A percentile compares a stretch with the other conserved stretches of the same genome.
These are phyloP conservation scores for Drosophila siamana DNA, from an alignment of 2,888 invertebrate species.

Conservation along the genomic window DNA sequence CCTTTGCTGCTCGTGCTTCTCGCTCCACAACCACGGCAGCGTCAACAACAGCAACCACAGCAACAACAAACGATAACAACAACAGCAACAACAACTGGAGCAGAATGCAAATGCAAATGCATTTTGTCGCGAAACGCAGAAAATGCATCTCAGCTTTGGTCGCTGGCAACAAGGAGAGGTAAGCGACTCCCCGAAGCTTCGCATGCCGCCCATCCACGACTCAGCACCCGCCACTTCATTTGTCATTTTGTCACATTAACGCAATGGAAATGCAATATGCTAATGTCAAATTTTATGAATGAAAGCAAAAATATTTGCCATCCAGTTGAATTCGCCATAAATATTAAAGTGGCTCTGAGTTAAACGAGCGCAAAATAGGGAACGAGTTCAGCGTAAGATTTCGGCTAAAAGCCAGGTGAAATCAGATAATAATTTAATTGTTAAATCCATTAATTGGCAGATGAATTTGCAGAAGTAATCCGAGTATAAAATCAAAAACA, in stretches of 20 bases:
- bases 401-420: not conserved
- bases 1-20: not conserved
- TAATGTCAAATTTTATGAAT: slow-evolving; percentile 80
- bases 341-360: slow-evolving; percentile 54
- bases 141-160: slow-evolving; percentile 50
- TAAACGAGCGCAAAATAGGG: not conserved
- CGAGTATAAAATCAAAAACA: too few species aligned
- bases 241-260: slow-evolving; percentile 85
- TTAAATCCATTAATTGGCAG: too few species aligned
- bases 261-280: slow-evolving; percentile 83
- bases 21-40: slow-evolving; percentile 11
- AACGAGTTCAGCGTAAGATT: not conserved
- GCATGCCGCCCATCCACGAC: not conserved
- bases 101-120: slow-evolving; percentile 64
- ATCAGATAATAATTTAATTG: too few species aligned
- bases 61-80: not conserved
- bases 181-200: not conserved
- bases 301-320: slow-evolving; percentile 69
- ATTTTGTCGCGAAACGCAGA: slow-evolving; percentile 71
- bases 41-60: slow-evolving; percentile 39
- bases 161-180: not conserved
- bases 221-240: slow-evolving; percentile 68
- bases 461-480: too few species aligned
- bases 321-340: slow-evolving; percentile 50
- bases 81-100: slow-evolving; percentile 4